Conservation (phyloP, 2,113 vertebrate species). For the Oxyura jamaicensis region DNA sequence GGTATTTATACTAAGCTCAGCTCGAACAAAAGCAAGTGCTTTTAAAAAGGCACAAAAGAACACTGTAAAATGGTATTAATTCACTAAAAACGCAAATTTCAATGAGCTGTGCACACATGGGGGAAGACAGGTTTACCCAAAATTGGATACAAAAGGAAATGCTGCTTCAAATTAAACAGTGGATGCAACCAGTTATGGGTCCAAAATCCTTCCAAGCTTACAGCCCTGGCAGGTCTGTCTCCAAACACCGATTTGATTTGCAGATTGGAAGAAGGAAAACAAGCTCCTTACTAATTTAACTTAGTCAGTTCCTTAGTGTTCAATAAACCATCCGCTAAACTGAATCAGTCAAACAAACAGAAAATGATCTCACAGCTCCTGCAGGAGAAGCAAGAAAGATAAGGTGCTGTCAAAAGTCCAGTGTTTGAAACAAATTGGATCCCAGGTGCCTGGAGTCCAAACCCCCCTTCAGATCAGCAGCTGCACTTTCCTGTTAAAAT, state of each 20-base stretch:
- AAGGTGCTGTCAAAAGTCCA: not conserved
- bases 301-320: not conserved
- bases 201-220: not conserved
- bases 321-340: not conserved
- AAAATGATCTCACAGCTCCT: not conserved
- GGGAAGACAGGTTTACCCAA: not conserved
- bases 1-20: not conserved
- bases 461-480: not conserved
- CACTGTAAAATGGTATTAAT: not conserved
- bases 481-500: not conserved
- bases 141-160: not conserved
- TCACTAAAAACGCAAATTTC: not conserved
- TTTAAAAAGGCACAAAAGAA: not conserved
- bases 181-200: not conserved
- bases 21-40: not conserved
- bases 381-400: not conserved
- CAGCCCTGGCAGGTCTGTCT: not conserved
- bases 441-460: not conserved
- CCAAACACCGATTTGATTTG: not conserved
- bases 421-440: not conserved
- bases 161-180: not conserved
- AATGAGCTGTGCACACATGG: not conserved
- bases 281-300: not conserved
- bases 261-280: not conserved
- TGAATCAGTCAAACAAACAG: not conserved